These are phyloP conservation scores for Ptychadena robeensis DNA, from an alignment of 2,797 vertebrate species.

Conservation along the genomic window DNA sequence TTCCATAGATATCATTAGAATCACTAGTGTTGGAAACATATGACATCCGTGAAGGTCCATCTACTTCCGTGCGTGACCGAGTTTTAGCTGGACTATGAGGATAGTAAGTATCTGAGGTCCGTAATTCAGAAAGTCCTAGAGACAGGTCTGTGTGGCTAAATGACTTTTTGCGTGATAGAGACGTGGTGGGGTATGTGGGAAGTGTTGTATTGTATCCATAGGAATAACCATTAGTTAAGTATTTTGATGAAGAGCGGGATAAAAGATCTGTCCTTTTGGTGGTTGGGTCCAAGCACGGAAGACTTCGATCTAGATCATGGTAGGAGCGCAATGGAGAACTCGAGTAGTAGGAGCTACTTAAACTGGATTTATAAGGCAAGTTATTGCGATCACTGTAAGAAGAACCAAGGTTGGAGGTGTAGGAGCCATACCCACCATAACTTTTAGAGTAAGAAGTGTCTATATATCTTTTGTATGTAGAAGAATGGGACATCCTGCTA, in stretches of 20 bases:
- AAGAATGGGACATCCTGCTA: constrained; percentile 90
- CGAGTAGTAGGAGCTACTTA: constrained; percentile 80
- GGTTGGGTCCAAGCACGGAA: constrained; percentile 82
- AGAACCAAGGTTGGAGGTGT: constrained; percentile 78
- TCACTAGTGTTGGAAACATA: constrained; percentile 20
- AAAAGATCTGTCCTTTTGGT: constrained; percentile 81
- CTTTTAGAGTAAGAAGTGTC: constrained; percentile 84
- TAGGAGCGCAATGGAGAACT: constrained; percentile 72
- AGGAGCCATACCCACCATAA: constrained; percentile 89
- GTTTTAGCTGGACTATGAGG: constrained; percentile 64
- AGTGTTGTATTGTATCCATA: constrained; percentile 69
- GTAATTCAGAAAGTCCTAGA: constrained; percentile 84
- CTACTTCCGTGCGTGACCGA: constrained; percentile 76
- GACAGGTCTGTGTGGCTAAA: constrained; percentile 92
- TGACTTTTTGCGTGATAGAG: constrained; percentile 85
- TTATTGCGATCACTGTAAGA: constrained; percentile 80
- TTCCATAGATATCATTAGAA: constrained; percentile 24
- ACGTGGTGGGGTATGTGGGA: constrained; percentile 63
- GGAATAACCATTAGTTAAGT: constrained; percentile 81
- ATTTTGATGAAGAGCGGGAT: constrained; percentile 74
- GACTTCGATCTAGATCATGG: constrained; percentile 79
- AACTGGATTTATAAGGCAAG: constrained; percentile 77
- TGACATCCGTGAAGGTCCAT: constrained; percentile 39
- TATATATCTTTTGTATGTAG: constrained; percentile 86
- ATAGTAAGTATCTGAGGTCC: constrained; percentile 74